Evolutionary conservation across 2,888 invertebrate species (phyloP).

Genomic region (Gandaritis pyraliata): DNA sequence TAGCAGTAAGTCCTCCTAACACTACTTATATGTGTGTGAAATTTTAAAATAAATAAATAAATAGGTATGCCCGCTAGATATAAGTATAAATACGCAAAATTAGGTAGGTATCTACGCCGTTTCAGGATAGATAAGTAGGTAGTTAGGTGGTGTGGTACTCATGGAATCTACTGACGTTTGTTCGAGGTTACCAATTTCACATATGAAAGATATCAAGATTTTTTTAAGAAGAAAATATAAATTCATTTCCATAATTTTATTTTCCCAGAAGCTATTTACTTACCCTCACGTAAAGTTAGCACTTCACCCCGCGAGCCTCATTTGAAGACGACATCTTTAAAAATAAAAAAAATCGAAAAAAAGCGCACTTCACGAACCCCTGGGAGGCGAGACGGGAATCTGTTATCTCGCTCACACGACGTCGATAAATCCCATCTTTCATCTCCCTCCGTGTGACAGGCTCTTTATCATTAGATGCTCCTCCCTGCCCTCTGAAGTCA

Average conservation of each 20-base stretch:
- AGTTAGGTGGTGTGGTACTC: too few relatives aligned
- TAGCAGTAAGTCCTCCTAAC: too few relatives aligned
- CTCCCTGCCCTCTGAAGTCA: constrained; percentile 43
- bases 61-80: too few relatives aligned
- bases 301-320: constrained; percentile 51
- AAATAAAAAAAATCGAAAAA: constrained; percentile 52
- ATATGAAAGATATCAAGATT: background rate
- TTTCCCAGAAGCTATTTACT: constrained; percentile 45
- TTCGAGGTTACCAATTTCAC: too few relatives aligned
- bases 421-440: constrained; percentile 33
- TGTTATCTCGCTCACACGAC: constrained; percentile 52
- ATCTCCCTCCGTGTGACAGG: constrained; percentile 51
- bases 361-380: constrained; percentile 67
- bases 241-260: constrained; percentile 41
- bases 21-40: too few relatives aligned
- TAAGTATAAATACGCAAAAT: too few relatives aligned
- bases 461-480: constrained; percentile 56
- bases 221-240: constrained; percentile 13
- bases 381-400: constrained; percentile 52
- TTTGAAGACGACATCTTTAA: constrained; percentile 52
- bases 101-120: too few relatives aligned
- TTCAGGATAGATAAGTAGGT: too few relatives aligned
- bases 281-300: constrained; percentile 53
- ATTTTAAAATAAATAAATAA: too few relatives aligned
- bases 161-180: too few relatives aligned